Evolutionary conservation across 2,113 vertebrate species (phyloP), one percentile per base, ranked within the genome.

Genomic region (Merops nubicus): DNA sequence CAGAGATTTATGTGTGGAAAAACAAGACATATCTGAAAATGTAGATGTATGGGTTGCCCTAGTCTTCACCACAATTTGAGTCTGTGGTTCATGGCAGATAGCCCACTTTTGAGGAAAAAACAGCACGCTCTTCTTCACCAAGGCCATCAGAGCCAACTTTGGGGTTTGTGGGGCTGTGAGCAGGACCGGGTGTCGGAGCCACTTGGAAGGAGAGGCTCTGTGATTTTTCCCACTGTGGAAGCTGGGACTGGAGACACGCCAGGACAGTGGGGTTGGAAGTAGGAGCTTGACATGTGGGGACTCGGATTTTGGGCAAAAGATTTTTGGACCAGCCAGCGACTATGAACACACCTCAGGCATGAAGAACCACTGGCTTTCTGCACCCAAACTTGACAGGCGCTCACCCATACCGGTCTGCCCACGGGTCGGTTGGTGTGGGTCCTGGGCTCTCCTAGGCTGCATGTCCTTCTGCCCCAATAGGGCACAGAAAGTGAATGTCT

Each of bases 61-160:
- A 51, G 38, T 38, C 73, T 92, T 86, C 85, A 72, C 79, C 60
- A 88, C 64, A 90, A 34, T 51, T 80, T 51, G 64, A 77, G 70
- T 94, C 76, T 85, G 85, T 86, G 83, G 76, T 68, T 95, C 40
- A 53, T 92, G 91, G 91, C 86, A 90, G 53, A 86, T 89, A 87
- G 74, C 83, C 84, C 60, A 54, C 62, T 85, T 56, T 36, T 91
- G 69, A 85, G 70, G 59, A 21, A 87, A 93, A 87, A 97, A 6
- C 43, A 91, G 60, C 76, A 87, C 51, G 75, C 34, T 45, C 43
- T 50, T 94, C 60, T 94, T 93, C 68, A 95, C 79, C 53, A 64
- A 34, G 43, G 79, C 51, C 31, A 57, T 68, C 76, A 48, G 93
- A 95, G 96, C 86, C 91, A 74, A 25, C n/a, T 78, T 90, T 38